Base-by-base conservation (phyloP, 2,888 invertebrate species). In the Neria commutata region DNA sequence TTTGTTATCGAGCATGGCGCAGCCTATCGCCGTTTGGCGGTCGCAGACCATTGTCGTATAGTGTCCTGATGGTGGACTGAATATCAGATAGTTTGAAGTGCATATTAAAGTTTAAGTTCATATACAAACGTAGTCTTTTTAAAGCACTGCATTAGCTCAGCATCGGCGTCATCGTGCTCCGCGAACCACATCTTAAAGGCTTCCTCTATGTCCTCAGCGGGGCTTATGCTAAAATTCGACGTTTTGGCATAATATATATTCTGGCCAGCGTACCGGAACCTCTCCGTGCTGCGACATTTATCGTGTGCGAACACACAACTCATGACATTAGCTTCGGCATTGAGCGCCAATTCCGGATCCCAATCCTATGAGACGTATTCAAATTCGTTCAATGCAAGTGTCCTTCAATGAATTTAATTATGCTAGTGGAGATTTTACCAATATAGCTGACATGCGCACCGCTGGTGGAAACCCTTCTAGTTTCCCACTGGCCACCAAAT, bases 191-290 rank as follows among this genome's bases (percentile, higher is more conserved):
- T 33, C 29, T 61, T 63, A n/a, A 63, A 56, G 3, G 62, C 62
- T 25, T 66, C 62, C 1, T 1, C 40, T 14, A 66, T 61, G 40
- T 62, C 60, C 19, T 52, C 54, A 1, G 25, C 33, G 1, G 56
- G 23, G 5, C 50, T 54, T 2, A 59, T 17, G 63, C 62, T 58
- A 6, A 63, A 2, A 3, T 53, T 50, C 23, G 26, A 25, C 0
- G 65, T 66, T 40, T 56, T 60, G 1, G 61, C 57, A 42, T 48
- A 62, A 42, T 66, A 66, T 49, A 66, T 66, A 56, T 66, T 66
- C 56, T 66, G 65, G 8, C 65, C 65, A 1, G 58, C 63, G 42
- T 61, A 52, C 1, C 56, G 60, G 61, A 56, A 66, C 46, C 55
- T 24, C 8, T 1, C 24, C 17, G 63, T 63, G 23, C 63, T 63